A percentile compares a stretch with the other conserved stretches of the same genome.
Evolutionary conservation across 2,797 vertebrate genomes (phyloP).

Genomic region (Chelon auratus): DNA sequence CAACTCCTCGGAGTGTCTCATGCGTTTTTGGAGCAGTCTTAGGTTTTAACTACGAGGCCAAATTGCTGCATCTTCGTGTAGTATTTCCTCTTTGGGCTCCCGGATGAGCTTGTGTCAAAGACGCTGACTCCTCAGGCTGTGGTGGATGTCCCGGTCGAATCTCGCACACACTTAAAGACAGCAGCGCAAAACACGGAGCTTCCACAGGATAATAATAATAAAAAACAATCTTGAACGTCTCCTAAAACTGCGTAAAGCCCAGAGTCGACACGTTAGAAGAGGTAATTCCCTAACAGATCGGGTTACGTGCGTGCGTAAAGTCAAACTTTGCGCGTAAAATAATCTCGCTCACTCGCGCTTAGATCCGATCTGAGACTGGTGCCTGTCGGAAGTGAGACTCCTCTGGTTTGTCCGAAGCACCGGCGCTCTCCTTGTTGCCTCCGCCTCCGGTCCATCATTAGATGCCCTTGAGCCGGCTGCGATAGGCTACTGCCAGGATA

Average conservation of each 20-base stretch:
- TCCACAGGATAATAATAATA: conserved; percentile 1
- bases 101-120: background rate
- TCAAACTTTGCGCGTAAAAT: conserved; percentile 51
- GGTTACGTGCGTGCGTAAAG: conserved; percentile 35
- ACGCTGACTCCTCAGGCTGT: conserved; percentile 15
- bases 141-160: conserved; percentile 27
- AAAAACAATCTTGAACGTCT: background rate
- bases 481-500: conserved; percentile 78
- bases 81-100: background rate
- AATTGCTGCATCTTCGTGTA: conserved; percentile 1
- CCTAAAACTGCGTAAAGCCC: conserved; percentile 41
- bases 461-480: conserved; percentile 65
- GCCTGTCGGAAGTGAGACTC: conserved; percentile 60
- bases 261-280: background rate
- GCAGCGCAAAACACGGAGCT: conserved; percentile 17
- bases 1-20: conserved; percentile 23
- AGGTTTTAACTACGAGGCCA: conserved; percentile 20
- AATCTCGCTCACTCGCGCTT: conserved; percentile 21
- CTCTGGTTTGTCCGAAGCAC: conserved; percentile 69
- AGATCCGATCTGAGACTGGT: conserved; percentile 39
- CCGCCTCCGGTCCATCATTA: conserved; percentile 77
- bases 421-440: conserved; percentile 69
- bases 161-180: conserved; percentile 9
- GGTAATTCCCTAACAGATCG: background rate
- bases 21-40: conserved; percentile 17